Evolutionary conservation across 2,113 vertebrate genomes (phyloP).

Genomic region (Atherinomorus stipes): DNA sequence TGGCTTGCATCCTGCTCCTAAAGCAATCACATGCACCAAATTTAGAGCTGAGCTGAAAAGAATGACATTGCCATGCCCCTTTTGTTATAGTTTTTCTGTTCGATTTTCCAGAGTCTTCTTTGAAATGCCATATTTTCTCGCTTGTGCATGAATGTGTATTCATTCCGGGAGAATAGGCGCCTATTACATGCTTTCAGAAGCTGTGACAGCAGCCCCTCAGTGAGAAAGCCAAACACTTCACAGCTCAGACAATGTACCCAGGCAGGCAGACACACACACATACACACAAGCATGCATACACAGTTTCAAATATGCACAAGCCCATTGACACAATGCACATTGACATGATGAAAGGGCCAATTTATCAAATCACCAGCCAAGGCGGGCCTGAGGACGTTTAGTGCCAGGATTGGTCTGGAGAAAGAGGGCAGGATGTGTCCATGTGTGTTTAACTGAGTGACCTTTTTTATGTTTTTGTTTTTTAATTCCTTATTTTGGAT

Average conservation of each 20-base stretch:
- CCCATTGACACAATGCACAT: constrained; percentile 77
- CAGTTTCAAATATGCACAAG: constrained; percentile 48
- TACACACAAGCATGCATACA: constrained; percentile 34
- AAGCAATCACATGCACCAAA: constrained; percentile 49
- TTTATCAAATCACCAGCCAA: constrained; percentile 79
- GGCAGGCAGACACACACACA: constrained; percentile 42
- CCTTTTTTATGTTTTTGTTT: constrained; percentile 21
- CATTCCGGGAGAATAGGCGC: constrained; percentile 73
- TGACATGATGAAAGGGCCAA: constrained; percentile 77
- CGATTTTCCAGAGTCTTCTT: constrained; percentile 65
- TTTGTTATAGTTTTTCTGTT: constrained; percentile 50
- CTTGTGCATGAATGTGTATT: constrained; percentile 66
- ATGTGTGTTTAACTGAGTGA: constrained; percentile 20
- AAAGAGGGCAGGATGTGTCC: constrained; percentile 60
- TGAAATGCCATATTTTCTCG: constrained; percentile 67
- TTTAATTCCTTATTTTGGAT: constrained; percentile 1
- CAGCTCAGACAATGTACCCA: constrained; percentile 71
- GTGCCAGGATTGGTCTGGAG: constrained; percentile 70
- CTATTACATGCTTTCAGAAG: constrained; percentile 79
- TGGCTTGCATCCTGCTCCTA: constrained; percentile 29
- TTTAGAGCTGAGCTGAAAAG: constrained; percentile 58
- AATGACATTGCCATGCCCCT: constrained; percentile 54
- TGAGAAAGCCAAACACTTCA: constrained; percentile 77
- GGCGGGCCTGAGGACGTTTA: constrained; percentile 67
- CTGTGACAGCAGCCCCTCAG: constrained; percentile 79